Conservation (phyloP, 2,113 vertebrate genomes). For the Pelvicachromis taeniatus region DNA sequence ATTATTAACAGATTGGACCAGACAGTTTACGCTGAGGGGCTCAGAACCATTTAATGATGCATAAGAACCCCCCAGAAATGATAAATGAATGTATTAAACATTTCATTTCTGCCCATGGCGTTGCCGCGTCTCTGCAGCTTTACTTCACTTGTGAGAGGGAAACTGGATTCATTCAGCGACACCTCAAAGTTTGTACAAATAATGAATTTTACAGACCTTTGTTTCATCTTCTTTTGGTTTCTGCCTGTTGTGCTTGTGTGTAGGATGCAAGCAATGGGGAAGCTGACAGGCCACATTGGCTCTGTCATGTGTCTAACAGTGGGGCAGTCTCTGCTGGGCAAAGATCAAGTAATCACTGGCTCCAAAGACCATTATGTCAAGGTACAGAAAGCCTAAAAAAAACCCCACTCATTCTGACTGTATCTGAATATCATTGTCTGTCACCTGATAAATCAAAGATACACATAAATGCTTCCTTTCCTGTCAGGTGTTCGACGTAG, state of each 20-base stretch:
- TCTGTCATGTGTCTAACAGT: constrained; percentile 95
- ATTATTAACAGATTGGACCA: constrained; percentile 38
- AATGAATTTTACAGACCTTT: constrained; percentile 26
- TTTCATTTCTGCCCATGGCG: constrained; percentile 16
- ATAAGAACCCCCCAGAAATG: constrained; percentile 25
- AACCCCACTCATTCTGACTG: background rate
- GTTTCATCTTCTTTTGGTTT: background rate
- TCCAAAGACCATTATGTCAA: constrained; percentile 98
- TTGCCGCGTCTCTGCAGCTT: constrained; percentile 23
- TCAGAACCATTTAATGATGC: constrained; percentile 43
- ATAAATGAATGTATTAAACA: constrained; percentile 34
- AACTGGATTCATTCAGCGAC: constrained; percentile 21
- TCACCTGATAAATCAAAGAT: background rate
- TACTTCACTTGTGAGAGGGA: background rate
- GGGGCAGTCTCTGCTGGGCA: constrained; percentile 82
- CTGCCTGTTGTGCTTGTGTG: background rate
- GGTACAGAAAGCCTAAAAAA: constrained; percentile 66
- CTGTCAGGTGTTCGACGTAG: constrained; percentile 86
- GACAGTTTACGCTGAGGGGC: constrained; percentile 38
- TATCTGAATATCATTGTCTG: background rate
- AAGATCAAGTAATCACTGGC: constrained; percentile 93
- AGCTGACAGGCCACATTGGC: constrained; percentile 91
- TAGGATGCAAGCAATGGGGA: constrained; percentile 89
- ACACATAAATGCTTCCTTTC: background rate
- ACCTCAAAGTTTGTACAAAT: background rate